A percentile compares a stretch with the other conserved stretches of the same genome.
These are phyloP conservation scores for Pandemis corylana DNA, from an alignment of 2,888 invertebrate species.

Conservation along the genomic window DNA sequence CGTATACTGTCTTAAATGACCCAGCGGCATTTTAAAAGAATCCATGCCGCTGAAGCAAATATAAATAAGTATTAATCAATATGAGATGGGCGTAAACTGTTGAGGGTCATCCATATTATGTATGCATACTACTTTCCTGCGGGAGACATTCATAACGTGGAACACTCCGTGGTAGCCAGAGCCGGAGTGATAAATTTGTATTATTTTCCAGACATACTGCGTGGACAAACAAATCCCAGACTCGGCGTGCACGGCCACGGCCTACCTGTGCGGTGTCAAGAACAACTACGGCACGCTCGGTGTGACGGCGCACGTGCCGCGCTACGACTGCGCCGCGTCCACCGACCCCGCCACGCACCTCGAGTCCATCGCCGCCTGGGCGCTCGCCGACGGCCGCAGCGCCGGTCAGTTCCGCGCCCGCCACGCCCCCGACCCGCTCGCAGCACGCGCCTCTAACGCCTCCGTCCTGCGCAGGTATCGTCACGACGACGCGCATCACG, in stretches of 20 bases:
- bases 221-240: constrained; percentile 79
- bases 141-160: not conserved
- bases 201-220: constrained; percentile 68
- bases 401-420: constrained; percentile 51
- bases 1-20: too few relatives aligned
- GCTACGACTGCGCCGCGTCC: constrained; percentile 72
- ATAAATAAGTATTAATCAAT: too few relatives aligned
- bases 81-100: too few relatives aligned
- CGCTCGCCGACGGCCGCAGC: constrained; percentile 77
- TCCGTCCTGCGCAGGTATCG: not conserved
- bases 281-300: constrained; percentile 77
- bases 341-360: constrained; percentile 74
- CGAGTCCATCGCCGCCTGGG: constrained; percentile 87
- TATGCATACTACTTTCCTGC: too few relatives aligned
- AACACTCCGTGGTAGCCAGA: not conserved
- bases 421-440: too few relatives aligned
- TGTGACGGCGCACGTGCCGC: constrained; percentile 72
- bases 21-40: too few relatives aligned
- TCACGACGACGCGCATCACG: not conserved
- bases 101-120: too few relatives aligned
- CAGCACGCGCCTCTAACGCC: too few relatives aligned
- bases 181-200: not conserved
- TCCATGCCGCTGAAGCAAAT: too few relatives aligned
- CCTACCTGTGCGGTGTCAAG: constrained; percentile 81
- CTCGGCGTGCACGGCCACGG: constrained; percentile 83